Conservation (phyloP, 2,888 invertebrate genomes). For the Hedychridium roseum region DNA sequence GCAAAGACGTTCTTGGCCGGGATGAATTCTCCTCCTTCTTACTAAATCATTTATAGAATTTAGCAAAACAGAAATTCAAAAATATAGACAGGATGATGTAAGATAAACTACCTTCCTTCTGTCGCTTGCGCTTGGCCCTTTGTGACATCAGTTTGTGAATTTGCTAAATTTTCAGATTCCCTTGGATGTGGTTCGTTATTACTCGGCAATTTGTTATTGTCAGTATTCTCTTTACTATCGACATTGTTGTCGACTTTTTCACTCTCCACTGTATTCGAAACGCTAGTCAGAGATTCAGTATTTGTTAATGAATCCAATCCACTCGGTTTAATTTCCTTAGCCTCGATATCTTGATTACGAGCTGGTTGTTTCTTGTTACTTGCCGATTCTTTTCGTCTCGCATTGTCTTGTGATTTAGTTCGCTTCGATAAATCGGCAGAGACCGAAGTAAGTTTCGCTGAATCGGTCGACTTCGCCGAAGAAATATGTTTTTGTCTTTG, state of each 20-base stretch:
- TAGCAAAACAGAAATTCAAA: background rate
- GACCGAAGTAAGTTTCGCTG: conserved; percentile 1
- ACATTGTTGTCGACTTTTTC: conserved; percentile 12
- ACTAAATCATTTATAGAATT: conserved; percentile 15
- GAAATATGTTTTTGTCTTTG: conserved; percentile 26
- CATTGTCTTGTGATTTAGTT: conserved; percentile 8
- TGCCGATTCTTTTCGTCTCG: conserved; percentile 22
- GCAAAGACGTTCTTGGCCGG: conserved; percentile 67
- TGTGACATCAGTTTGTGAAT: background rate
- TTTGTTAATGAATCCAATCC: background rate
- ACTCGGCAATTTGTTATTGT: conserved; percentile 7
- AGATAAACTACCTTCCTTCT: conserved; percentile 18
- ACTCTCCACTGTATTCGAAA: conserved; percentile 2
- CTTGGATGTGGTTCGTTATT: conserved; percentile 9
- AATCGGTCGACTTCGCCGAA: conserved; percentile 24
- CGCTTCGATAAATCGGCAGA: too few species aligned
- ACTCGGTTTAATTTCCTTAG: conserved; percentile 5
- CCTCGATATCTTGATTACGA: conserved; percentile 11
- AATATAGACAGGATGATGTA: background rate
- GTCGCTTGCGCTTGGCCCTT: conserved; percentile 13
- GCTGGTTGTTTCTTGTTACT: conserved; percentile 14
- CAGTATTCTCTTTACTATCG: conserved; percentile 9
- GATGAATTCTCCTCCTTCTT: conserved; percentile 18
- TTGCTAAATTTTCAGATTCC: too few species aligned
- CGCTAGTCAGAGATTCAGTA: conserved; percentile 10